A percentile compares a stretch with the other conserved stretches of the same genome.
Evolutionary conservation across 2,113 vertebrate species (phyloP).

Genomic region (Leptocoma aspasia): DNA sequence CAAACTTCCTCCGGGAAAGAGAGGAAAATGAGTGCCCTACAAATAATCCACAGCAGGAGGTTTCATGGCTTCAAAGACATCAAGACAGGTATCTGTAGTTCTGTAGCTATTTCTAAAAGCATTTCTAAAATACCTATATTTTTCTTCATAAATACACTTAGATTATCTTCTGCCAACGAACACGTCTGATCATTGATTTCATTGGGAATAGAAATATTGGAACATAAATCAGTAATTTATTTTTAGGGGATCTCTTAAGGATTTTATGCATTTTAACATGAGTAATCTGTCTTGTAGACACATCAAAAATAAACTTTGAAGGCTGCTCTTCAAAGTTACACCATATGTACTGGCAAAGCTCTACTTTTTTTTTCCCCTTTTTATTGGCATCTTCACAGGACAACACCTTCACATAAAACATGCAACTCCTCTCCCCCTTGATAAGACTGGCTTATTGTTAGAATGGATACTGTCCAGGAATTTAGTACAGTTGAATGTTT

Average conservation of each 20-base stretch:
- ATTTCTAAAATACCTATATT: not conserved
- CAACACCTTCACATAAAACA: not conserved
- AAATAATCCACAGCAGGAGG: conserved; percentile 21
- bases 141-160: not conserved
- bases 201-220: not conserved
- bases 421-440: not conserved
- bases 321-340: not conserved
- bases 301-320: not conserved
- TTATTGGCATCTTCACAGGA: not conserved
- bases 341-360: not conserved
- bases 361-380: not conserved
- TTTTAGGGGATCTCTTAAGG: not conserved
- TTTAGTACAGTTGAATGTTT: not conserved
- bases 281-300: not conserved
- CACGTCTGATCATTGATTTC: not conserved
- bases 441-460: not conserved
- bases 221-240: not conserved
- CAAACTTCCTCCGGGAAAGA: not conserved
- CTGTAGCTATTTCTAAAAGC: not conserved
- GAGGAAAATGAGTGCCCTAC: not conserved
- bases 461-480: not conserved
- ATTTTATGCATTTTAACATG: not conserved
- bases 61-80: not conserved
- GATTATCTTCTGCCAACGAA: not conserved
- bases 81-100: not conserved